These are phyloP conservation scores for Lasioglossum morio DNA, from an alignment of 2,888 invertebrate genomes.

Conservation along the genomic window DNA sequence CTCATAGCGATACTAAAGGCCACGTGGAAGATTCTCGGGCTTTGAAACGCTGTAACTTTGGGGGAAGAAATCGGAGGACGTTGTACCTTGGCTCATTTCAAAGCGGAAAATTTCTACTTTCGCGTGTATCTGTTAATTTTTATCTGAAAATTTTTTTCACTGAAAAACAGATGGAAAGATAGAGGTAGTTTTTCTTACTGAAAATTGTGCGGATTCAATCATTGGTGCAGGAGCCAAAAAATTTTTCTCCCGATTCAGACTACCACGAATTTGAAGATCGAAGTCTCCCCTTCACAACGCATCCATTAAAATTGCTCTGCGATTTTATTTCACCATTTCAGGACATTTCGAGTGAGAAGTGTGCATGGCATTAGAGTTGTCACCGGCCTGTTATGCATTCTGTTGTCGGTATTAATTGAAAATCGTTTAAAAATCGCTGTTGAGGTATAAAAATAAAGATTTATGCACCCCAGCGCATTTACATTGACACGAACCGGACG, in stretches of 20 bases:
- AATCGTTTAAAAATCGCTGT: not conserved
- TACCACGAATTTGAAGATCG: not conserved
- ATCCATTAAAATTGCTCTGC: too few species aligned
- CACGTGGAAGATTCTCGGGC: not conserved
- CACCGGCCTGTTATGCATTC: not conserved
- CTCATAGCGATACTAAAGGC: not conserved
- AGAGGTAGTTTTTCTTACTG: not conserved
- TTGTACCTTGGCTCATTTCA: not conserved
- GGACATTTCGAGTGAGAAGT: not conserved
- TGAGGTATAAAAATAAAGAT: not conserved
- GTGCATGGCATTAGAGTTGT: not conserved
- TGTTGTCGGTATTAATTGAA: not conserved
- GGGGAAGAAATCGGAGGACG: not conserved
- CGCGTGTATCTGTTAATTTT: accelerated
- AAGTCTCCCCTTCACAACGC: too few species aligned
- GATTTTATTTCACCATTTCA: too few species aligned
- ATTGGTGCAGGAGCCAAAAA: not conserved
- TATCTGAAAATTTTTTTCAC: not conserved
- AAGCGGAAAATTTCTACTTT: not conserved
- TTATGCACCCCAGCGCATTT: not conserved
- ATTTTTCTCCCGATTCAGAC: not conserved
- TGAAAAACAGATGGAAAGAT: not conserved
- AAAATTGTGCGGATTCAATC: too few species aligned
- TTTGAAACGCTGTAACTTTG: not conserved
- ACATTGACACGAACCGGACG: not conserved